Evolutionary conservation across 2,888 invertebrate species (phyloP).

Genomic region (Mythimna impura): DNA sequence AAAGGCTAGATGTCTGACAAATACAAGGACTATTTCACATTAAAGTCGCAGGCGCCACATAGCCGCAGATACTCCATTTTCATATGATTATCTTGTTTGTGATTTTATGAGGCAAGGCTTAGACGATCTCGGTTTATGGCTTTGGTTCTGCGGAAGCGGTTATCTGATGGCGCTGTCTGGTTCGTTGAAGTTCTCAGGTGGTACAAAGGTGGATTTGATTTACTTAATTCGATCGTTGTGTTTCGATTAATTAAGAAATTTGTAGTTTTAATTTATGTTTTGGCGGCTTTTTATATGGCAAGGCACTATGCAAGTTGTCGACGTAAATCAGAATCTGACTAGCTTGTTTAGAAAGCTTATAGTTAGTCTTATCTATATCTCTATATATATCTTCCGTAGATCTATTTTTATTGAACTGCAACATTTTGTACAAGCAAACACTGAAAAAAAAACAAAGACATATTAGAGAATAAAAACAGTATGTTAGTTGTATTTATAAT

Average conservation of each 20-base stretch:
- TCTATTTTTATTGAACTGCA: no score
- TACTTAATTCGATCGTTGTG: not conserved
- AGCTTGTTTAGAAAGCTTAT: not conserved
- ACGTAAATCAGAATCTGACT: not conserved
- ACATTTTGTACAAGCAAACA: no score
- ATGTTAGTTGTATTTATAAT: no score
- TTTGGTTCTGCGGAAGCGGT: constrained; percentile 36
- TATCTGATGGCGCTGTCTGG: constrained; percentile 36
- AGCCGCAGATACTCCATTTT: constrained; percentile 39
- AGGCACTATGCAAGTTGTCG: not conserved
- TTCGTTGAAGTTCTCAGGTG: constrained; percentile 1
- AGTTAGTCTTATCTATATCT: not conserved
- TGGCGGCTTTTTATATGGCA: not conserved
- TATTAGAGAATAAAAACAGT: no score
- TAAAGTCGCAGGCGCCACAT: constrained; percentile 30
- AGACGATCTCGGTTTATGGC: constrained; percentile 40
- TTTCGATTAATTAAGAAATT: constrained; percentile 11
- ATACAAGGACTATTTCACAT: constrained; percentile 34
- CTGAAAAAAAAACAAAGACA: no score
- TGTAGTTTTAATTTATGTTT: constrained; percentile 17
- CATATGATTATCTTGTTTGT: constrained; percentile 58
- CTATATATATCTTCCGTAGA: no score
- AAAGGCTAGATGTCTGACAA: constrained; percentile 24
- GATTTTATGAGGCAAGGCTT: constrained; percentile 48
- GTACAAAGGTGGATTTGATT: not conserved